Conservation (phyloP, 1,140 invertebrate genomes). For the Drosophila subpulchrella region DNA sequence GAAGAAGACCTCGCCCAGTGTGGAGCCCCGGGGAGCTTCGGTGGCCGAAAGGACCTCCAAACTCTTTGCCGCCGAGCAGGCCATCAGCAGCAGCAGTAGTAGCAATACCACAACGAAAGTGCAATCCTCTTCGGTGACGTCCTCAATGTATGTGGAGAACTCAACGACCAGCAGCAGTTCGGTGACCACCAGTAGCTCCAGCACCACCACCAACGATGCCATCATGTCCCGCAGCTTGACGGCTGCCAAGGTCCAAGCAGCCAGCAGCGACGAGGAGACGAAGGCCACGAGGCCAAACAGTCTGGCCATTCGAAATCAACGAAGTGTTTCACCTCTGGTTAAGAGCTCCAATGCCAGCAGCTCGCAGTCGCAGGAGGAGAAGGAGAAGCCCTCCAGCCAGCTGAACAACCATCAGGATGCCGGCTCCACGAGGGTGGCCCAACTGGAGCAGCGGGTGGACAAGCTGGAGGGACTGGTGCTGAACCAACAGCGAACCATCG, state of each 20-base stretch:
- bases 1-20: slow-evolving; percentile 85
- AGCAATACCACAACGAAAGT: slow-evolving; percentile 72
- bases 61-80: slow-evolving; percentile 61
- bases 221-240: slow-evolving; percentile 65
- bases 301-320: slow-evolving; percentile 72
- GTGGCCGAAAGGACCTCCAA: slow-evolving; percentile 72
- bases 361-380: slow-evolving; percentile 45
- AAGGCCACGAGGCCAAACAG: slow-evolving; percentile 73
- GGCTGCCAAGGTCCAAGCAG: slow-evolving; percentile 37
- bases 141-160: slow-evolving; percentile 72
- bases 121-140: slow-evolving; percentile 75
- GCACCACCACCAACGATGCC: slow-evolving; percentile 64
- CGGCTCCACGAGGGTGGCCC: slow-evolving; percentile 70
- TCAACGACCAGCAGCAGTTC: slow-evolving; percentile 48
- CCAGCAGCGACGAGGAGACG: slow-evolving; percentile 69
- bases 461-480: slow-evolving; percentile 87
- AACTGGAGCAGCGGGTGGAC: slow-evolving; percentile 85
- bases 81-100: slow-evolving; percentile 39
- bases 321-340: slow-evolving; percentile 73
- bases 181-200: slow-evolving; percentile 63
- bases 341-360: slow-evolving; percentile 51
- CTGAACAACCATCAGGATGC: slow-evolving; percentile 46
- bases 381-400: slow-evolving; percentile 54
- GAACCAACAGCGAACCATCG: slow-evolving; percentile 87
- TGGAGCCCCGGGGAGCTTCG: slow-evolving; percentile 69